Evolutionary conservation across 1,140 invertebrate genomes (phyloP).

Genomic region (Pachypsylla venusta): DNA sequence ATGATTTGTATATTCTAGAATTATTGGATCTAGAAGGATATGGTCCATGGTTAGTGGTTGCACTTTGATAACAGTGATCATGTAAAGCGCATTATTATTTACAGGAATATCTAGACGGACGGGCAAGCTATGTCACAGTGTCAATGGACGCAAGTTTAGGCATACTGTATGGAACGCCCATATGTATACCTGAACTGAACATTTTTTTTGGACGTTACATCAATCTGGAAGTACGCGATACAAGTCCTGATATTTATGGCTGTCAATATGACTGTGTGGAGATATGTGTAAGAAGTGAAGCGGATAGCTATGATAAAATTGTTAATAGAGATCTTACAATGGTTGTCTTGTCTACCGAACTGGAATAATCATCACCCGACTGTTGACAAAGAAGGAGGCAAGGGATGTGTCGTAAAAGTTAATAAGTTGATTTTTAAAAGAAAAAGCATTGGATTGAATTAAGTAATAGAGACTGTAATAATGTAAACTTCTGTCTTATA

Average conservation of each 20-base stretch:
- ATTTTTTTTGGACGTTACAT: slow-evolving; percentile 33
- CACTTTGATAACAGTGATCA: not conserved
- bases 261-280: slow-evolving; percentile 32
- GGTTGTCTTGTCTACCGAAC: not conserved
- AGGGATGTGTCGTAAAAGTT: too few relatives aligned
- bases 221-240: slow-evolving; percentile 25
- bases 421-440: too few relatives aligned
- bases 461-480: too few relatives aligned
- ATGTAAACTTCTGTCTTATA: too few relatives aligned
- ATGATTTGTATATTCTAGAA: too few relatives aligned
- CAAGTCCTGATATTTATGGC: slow-evolving; percentile 26
- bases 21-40: not conserved
- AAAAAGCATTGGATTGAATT: too few relatives aligned
- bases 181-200: slow-evolving; percentile 37
- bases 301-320: slow-evolving; percentile 35
- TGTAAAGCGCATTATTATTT: slow-evolving; percentile 10
- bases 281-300: slow-evolving; percentile 36
- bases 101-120: slow-evolving; percentile 36
- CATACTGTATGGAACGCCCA: slow-evolving; percentile 32
- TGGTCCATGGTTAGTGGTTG: not conserved
- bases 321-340: slow-evolving; percentile 29
- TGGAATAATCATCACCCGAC: too few relatives aligned
- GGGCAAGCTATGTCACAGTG: slow-evolving; percentile 33
- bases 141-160: slow-evolving; percentile 32
- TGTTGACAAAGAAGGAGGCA: too few relatives aligned